phyloP scores from a whole-genome alignment of 2,888 invertebrate species.

The Epistrophe eligans region DNA sequence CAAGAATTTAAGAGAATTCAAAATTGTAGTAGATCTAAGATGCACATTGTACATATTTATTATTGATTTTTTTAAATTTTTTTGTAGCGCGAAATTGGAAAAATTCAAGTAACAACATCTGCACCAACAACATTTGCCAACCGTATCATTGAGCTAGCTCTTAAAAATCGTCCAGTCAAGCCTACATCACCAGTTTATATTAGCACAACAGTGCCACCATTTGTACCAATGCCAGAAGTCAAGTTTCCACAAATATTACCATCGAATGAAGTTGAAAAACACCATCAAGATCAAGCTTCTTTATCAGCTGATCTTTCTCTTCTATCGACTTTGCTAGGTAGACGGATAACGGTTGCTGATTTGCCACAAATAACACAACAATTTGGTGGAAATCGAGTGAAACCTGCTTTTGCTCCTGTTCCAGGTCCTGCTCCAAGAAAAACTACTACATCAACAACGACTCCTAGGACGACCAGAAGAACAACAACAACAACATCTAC shows the following conservation, averaged over 20 bases:
- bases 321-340: conserved; percentile 78
- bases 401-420: conserved; percentile 78
- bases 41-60: no score
- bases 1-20: no score
- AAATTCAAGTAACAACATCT: conserved; percentile 75
- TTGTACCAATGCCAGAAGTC: conserved; percentile 79
- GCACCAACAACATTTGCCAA: conserved; percentile 83
- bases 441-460: conserved; percentile 74
- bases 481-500: conserved; percentile 81
- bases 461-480: conserved; percentile 82
- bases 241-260: conserved; percentile 80
- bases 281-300: conserved; percentile 77
- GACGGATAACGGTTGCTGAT: conserved; percentile 78
- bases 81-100: conserved; percentile 78
- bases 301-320: conserved; percentile 79
- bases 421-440: conserved; percentile 75
- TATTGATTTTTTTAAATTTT: not conserved
- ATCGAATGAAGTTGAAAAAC: conserved; percentile 72
- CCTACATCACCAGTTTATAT: conserved; percentile 67
- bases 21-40: not conserved
- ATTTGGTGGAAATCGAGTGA: conserved; percentile 78
- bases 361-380: conserved; percentile 76
- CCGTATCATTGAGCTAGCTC: conserved; percentile 85
- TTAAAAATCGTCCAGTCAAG: conserved; percentile 81
- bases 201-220: conserved; percentile 76